Evolutionary conservation across 2,797 vertebrate genomes (phyloP).

Genomic region (Sphenopsis melanotis): DNA sequence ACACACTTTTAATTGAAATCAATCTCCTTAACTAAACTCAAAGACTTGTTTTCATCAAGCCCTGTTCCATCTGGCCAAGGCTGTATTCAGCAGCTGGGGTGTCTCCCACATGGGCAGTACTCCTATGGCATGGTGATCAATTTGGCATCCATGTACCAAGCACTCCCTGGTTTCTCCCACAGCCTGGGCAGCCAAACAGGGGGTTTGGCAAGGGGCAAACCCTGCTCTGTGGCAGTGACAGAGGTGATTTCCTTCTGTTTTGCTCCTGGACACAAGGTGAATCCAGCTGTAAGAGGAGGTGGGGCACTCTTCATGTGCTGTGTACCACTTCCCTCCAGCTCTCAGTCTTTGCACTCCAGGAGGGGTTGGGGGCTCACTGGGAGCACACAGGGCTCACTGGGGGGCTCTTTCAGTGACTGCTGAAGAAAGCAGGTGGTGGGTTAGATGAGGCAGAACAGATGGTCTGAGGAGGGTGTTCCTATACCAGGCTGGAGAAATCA

Average conservation of each 20-base stretch:
- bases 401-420: not conserved
- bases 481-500: not conserved
- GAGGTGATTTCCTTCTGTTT: not conserved
- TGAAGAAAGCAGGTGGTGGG: not conserved
- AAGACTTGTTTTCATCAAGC: not conserved
- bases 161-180: not conserved
- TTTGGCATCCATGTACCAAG: not conserved
- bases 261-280: not conserved
- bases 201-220: not conserved
- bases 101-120: not conserved
- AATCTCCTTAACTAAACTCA: not conserved
- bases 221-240: not conserved
- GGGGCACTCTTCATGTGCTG: not conserved
- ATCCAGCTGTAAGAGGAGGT: not conserved
- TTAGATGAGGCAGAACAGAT: not conserved
- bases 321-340: not conserved
- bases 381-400: not conserved
- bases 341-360: not conserved
- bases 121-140: not conserved
- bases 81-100: not conserved
- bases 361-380: not conserved
- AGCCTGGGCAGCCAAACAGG: not conserved
- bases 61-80: not conserved
- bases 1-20: not conserved
- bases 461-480: not conserved